Evolutionary conservation across 2,797 vertebrate species (phyloP).

Genomic region (Thripadectes ignobilis): DNA sequence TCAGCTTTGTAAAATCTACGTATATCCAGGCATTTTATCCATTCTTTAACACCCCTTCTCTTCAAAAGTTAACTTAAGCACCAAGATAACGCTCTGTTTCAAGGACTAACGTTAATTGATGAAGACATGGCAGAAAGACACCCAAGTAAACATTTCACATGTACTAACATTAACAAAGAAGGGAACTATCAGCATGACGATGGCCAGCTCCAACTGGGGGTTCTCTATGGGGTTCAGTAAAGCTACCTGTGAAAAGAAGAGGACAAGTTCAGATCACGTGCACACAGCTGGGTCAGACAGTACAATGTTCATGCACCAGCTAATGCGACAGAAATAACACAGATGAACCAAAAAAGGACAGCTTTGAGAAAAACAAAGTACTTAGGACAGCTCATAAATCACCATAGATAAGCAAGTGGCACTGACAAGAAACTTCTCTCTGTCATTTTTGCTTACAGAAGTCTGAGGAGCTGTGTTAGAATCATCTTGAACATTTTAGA

Average conservation of each 20-base stretch:
- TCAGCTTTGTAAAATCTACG: background rate
- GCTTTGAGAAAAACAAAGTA: background rate
- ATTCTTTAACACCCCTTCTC: background rate
- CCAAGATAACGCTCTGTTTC: background rate
- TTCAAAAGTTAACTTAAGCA: background rate
- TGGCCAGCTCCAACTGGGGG: slow-evolving; percentile 92
- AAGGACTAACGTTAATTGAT: background rate
- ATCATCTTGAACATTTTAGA: background rate
- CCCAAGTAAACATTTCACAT: background rate
- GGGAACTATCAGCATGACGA: slow-evolving; percentile 99
- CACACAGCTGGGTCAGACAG: background rate
- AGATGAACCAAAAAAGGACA: background rate
- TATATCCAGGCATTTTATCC: background rate
- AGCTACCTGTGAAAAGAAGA: slow-evolving; percentile 84
- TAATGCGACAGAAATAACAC: background rate
- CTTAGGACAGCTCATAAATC: slow-evolving; percentile 3
- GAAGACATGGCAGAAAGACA: background rate
- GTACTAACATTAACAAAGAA: slow-evolving; percentile 98
- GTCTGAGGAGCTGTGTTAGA: background rate
- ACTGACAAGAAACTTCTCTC: background rate
- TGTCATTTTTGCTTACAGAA: slow-evolving; percentile 24
- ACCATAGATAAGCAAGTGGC: background rate
- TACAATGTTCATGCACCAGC: background rate
- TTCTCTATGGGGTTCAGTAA: slow-evolving; percentile 91
- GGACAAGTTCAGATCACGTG: background rate